phyloP scores from a whole-genome alignment of 2,888 invertebrate genomes.

The Thecocarcelia acutangulata region DNA sequence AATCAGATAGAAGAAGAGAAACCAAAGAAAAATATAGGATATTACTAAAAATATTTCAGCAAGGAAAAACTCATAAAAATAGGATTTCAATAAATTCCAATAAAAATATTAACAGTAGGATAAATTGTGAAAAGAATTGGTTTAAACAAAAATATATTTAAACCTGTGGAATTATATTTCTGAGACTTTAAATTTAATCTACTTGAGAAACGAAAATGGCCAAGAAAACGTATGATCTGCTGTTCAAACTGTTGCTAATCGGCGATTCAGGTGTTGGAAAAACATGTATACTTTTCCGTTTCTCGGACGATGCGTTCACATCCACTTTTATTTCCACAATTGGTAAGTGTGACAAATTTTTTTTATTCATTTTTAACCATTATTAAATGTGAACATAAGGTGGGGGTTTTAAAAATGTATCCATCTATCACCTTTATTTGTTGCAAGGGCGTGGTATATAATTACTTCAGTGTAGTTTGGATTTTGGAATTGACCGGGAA shows the following conservation, averaged over 20 bases:
- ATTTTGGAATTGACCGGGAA: conserved; percentile 44
- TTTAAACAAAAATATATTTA: background rate
- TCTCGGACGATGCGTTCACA: conserved; percentile 97
- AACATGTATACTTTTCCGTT: conserved; percentile 96
- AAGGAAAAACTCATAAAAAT: conserved; percentile 50
- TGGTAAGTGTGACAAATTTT: conserved; percentile 84
- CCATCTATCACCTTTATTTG: conserved; percentile 53
- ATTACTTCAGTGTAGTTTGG: conserved; percentile 41
- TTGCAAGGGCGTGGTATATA: conserved; percentile 70
- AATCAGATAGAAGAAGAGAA: conserved; percentile 43
- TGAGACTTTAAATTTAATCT: conserved; percentile 27
- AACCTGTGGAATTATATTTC: background rate
- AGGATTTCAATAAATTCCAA: conserved; percentile 53
- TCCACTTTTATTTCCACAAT: conserved; percentile 97
- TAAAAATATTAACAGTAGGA: conserved; percentile 39
- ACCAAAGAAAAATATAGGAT: conserved; percentile 68
- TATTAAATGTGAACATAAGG: conserved; percentile 32
- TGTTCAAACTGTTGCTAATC: conserved; percentile 95
- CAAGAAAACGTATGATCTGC: conserved; percentile 96
- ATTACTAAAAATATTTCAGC: conserved; percentile 51
- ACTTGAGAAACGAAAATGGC: conserved; percentile 85
- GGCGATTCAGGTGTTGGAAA: conserved; percentile 97
- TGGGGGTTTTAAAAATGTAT: conserved; percentile 62
- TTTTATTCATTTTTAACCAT: background rate
- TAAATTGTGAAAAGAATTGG: background rate